Base-by-base conservation (phyloP, 2,888 invertebrate species). In the Brenthis ino region DNA sequence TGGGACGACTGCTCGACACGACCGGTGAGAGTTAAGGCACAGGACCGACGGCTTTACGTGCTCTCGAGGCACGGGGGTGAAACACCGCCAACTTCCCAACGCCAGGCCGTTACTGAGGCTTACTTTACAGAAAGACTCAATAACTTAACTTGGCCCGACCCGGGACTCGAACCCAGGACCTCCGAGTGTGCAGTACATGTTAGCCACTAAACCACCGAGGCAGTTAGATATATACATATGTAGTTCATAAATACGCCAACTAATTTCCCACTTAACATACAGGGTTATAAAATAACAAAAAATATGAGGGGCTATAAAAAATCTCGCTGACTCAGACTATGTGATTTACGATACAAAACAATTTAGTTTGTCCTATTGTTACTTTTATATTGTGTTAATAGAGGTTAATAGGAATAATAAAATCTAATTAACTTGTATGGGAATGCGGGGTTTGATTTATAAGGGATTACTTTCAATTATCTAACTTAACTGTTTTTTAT, bases 331-430 rank as follows among this genome's bases (percentile, higher is more conserved):
- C 69, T 79, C 77, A 76, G 72, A 6, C 73, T 73, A 11, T 3
- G 60, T 70, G 75, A 78, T 82, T 79, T 75, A 74, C 70, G 71
- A 65, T 67, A 79, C 76, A 82, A 83, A 80, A 80, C 83, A 77
- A 85, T 88, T 81, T 81, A 85, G 88, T 89, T 85, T 79, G 85
- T 77, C 76, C 84, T 84, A 82, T 83, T 80, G 82, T 67, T 82
- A 82, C 80, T 79, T 78, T 65, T 79, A 80, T 79, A 43, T 75
- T 75, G 77, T 72, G 76, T 79, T 81, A 74, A 85, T 84, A 79
- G 79, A 80, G 85, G 86, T 86, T 85, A 87, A 85, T 71, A 71
- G 81, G 85, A 86, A 86, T 85, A 86, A 85, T 71, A 73, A 73
- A 83, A 83, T 82, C 80, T 80, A 82, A 88, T 89, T 83, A 88